Base-by-base conservation (phyloP, 2,113 vertebrate genomes). In the Baryphthengus martii region DNA sequence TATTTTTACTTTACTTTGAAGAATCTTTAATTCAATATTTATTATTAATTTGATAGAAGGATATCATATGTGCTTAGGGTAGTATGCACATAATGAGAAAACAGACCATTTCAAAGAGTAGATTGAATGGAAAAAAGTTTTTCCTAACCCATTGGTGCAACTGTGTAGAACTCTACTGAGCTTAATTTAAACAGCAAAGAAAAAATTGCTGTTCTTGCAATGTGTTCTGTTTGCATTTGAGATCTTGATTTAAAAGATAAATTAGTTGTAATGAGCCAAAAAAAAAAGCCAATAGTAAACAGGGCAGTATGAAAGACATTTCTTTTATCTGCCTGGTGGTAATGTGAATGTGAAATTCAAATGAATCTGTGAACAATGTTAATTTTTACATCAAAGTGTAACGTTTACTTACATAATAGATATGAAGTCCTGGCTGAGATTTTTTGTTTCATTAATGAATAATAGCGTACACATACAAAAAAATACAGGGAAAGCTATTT, bases 381-480 rank as follows among this genome's bases (percentile, higher is more conserved):
- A 62, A 50, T 88, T 93, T 93, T 91, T 83, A 65, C 67, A 90
- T 94, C 63, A 77, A 85, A 97, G 55, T 74, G 37, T 79, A 82
- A 44, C 82, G 39, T 88, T 95, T 91, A n/a, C 78, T 95, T 96
- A 95, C 85, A 79, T 96, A 96, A 94, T 95, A 74, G 94, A 42
- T 85, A 47, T 8, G 44, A 78, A 95, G 55, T 92, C 75, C 71
- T 89, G 61, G 28, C 50, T 92, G 94, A 89, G n/a, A 31, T 58
- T 94, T 68, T 95, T 95, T 90, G n/a, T 90, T 82, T 89, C 49
- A 44, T 85, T 97, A 92, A 88, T 95, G 70, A 90, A 81, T 55
- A 92, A 83, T 55, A 88, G 53, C 0, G 0, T 96, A 89, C 81
- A 79, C 49, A 29, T 28, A 33, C 6, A 83, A 80, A 89, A 75